Conservation (phyloP, 2,113 vertebrate species). For the Brachionichthys hirsutus region DNA sequence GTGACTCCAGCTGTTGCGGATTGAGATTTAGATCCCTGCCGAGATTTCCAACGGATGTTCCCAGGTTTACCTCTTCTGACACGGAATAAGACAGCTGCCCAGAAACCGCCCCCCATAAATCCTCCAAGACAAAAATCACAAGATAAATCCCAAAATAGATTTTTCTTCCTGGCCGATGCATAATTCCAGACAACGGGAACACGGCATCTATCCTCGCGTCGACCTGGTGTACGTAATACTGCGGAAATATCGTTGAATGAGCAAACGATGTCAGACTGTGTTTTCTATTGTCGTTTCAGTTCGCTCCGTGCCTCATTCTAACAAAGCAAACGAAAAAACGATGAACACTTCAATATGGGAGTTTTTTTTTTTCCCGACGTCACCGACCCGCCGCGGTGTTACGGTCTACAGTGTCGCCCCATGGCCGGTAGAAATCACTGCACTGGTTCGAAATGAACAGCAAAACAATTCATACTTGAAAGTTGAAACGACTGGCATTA, state of each 20-base stretch:
- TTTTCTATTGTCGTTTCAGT: no score
- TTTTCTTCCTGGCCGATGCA: constrained; percentile 17
- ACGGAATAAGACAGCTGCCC: constrained; percentile 71
- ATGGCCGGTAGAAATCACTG: constrained; percentile 3
- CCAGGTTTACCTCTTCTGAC: constrained; percentile 72
- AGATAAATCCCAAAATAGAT: neutral
- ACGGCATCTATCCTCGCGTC: no score
- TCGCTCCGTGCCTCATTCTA: no score
- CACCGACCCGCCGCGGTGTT: neutral
- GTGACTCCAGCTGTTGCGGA: constrained; percentile 67
- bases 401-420: constrained; percentile 44
- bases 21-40: constrained; percentile 73
- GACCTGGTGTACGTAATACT: no score
- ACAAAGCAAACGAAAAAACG: no score
- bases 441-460: no score
- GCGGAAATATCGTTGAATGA: no score
- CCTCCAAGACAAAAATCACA: constrained; percentile 38
- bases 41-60: constrained; percentile 77
- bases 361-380: no score
- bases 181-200: constrained; percentile 18
- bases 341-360: neutral
- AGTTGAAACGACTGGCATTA: no score
- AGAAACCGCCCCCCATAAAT: neutral
- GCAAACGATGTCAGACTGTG: no score
- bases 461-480: no score